These are phyloP conservation scores for Xenentodon cancila DNA, from an alignment of 2,797 vertebrate genomes.

Conservation along the genomic window DNA sequence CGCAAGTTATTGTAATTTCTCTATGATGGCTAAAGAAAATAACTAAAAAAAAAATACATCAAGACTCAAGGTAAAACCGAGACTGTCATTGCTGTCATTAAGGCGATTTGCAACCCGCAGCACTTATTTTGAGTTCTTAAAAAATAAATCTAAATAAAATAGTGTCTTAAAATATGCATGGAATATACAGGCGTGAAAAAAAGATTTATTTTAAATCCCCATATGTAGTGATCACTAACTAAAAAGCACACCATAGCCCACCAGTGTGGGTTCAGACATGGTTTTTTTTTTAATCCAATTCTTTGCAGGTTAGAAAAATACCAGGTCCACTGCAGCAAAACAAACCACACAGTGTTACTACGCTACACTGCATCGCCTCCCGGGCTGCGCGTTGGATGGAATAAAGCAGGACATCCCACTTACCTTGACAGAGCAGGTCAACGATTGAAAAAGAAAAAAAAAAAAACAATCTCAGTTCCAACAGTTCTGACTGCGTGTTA, in stretches of 20 bases:
- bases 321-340: constrained; percentile 14
- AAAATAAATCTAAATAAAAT: too few relatives aligned
- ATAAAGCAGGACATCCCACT: constrained; percentile 34
- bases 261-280: constrained; percentile 8
- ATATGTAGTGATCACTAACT: constrained; percentile 12
- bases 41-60: neutral
- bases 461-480: neutral
- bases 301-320: neutral
- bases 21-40: neutral
- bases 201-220: neutral
- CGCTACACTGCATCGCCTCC: constrained; percentile 18
- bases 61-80: neutral
- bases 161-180: too few relatives aligned
- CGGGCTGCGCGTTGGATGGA: constrained; percentile 1
- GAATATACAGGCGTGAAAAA: neutral
- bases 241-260: constrained; percentile 39
- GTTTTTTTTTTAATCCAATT: constrained; percentile 10
- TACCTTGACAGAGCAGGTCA: constrained; percentile 26
- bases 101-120: too few relatives aligned
- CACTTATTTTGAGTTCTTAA: too few relatives aligned
- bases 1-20: neutral
- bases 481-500: neutral
- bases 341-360: neutral
- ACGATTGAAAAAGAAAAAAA: neutral
- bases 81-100: too few relatives aligned